Conservation (phyloP, 2,113 vertebrate species). For the Quiscalus mexicanus region DNA sequence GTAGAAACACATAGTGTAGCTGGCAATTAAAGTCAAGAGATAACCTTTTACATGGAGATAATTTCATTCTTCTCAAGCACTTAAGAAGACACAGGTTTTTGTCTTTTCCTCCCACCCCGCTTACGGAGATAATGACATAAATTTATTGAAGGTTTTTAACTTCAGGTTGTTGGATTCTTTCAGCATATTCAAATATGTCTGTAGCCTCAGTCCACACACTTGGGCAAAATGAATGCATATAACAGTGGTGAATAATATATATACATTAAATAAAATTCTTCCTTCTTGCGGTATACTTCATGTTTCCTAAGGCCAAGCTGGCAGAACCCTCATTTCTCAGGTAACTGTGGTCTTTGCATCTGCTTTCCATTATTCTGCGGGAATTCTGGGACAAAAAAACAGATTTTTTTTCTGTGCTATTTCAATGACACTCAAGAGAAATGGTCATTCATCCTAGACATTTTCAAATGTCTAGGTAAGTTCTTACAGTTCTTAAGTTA, state of each 20-base stretch:
- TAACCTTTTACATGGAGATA: neutral
- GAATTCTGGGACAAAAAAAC: neutral
- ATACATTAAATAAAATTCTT: neutral
- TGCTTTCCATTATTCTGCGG: neutral
- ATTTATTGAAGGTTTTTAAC: neutral
- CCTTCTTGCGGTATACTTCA: neutral
- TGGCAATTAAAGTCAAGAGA: neutral
- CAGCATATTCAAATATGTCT: neutral
- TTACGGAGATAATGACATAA: neutral
- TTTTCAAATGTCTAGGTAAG: neutral
- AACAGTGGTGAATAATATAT: neutral
- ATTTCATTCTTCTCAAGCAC: neutral
- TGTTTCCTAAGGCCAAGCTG: neutral
- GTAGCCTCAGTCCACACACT: neutral
- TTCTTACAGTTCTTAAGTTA: neutral
- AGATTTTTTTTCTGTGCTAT: neutral
- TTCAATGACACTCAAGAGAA: neutral
- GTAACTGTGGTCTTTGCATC: neutral
- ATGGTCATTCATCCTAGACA: neutral
- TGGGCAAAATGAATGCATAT: neutral
- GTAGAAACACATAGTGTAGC: neutral
- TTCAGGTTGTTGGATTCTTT: neutral
- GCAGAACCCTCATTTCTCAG: neutral
- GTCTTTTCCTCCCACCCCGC: accelerated
- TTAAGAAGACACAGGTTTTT: neutral